These are phyloP conservation scores for Cetoscarus ocellatus DNA, from an alignment of 2,797 vertebrate species.

Conservation along the genomic window DNA sequence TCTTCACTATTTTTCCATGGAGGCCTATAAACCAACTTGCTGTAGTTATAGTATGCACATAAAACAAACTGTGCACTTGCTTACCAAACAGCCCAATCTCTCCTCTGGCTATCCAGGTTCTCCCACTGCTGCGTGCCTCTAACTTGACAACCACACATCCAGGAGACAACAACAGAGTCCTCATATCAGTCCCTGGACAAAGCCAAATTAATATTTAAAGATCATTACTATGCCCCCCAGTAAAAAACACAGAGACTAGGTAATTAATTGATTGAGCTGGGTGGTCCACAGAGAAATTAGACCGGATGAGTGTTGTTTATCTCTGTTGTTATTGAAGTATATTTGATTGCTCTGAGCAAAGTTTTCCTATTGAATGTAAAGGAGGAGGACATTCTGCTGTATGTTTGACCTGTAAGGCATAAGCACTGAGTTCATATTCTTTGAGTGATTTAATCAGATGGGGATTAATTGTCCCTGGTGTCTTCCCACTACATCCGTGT, in stretches of 20 bases:
- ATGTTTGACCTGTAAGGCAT: constrained; percentile 79
- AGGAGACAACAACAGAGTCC: constrained; percentile 72
- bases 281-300: constrained; percentile 83
- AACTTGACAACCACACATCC: constrained; percentile 53
- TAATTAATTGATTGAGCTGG: constrained; percentile 91
- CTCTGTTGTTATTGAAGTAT: constrained; percentile 79
- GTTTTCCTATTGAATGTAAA: constrained; percentile 79
- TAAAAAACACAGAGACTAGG: constrained; percentile 84
- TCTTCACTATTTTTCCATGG: no score
- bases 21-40: no score
- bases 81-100: constrained; percentile 32
- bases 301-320: constrained; percentile 83
- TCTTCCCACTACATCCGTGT: constrained; percentile 38
- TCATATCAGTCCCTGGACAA: constrained; percentile 85
- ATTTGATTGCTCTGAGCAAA: constrained; percentile 78
- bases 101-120: constrained; percentile 60
- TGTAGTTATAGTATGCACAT: constrained; percentile 12
- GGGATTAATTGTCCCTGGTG: constrained; percentile 68
- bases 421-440: constrained; percentile 59
- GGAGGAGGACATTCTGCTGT: constrained; percentile 54
- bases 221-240: constrained; percentile 90
- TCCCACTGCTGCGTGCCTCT: constrained; percentile 42
- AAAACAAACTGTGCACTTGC: constrained; percentile 21
- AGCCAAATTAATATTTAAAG: constrained; percentile 93
- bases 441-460: constrained; percentile 53